Conservation (phyloP, 2,797 vertebrate genomes). For the Trichosurus vulpecula region DNA sequence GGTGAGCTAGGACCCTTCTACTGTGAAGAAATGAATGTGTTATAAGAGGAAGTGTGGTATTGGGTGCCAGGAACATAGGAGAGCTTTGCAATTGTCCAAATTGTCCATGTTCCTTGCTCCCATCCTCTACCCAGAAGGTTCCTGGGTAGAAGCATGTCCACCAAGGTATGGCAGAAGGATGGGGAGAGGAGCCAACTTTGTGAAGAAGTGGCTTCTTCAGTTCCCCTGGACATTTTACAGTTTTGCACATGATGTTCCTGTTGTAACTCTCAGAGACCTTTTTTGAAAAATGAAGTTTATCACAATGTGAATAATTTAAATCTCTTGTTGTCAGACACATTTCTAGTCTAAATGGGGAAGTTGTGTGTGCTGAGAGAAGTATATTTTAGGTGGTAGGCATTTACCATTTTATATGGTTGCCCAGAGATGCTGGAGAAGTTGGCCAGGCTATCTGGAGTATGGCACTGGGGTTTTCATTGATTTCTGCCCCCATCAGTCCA, state of each 20-base stretch:
- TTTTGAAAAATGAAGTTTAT: slow-evolving; percentile 78
- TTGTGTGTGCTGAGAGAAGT: not conserved
- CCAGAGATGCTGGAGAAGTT: not conserved
- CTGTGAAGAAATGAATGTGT: slow-evolving; percentile 40
- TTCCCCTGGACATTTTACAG: slow-evolving; percentile 56
- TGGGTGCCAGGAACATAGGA: not conserved
- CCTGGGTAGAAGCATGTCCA: not conserved
- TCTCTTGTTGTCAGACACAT: slow-evolving; percentile 30
- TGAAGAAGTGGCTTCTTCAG: not conserved
- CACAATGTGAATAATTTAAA: slow-evolving; percentile 86
- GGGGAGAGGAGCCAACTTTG: not conserved
- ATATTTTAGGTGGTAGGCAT: not conserved
- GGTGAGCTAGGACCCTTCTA: not conserved
- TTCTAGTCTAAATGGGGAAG: slow-evolving; percentile 16
- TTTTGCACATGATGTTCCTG: slow-evolving; percentile 83
- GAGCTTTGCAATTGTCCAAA: not conserved
- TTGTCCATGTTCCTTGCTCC: not conserved
- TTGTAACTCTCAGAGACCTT: slow-evolving; percentile 75
- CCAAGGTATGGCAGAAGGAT: not conserved
- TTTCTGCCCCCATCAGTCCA: not conserved
- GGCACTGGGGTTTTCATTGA: not conserved
- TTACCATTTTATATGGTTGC: not conserved
- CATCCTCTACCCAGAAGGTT: not conserved
- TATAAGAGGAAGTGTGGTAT: not conserved
- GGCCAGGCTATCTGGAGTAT: not conserved